Base-by-base conservation (phyloP, 2,888 invertebrate genomes). In the Plemyria rubiginata region DNA sequence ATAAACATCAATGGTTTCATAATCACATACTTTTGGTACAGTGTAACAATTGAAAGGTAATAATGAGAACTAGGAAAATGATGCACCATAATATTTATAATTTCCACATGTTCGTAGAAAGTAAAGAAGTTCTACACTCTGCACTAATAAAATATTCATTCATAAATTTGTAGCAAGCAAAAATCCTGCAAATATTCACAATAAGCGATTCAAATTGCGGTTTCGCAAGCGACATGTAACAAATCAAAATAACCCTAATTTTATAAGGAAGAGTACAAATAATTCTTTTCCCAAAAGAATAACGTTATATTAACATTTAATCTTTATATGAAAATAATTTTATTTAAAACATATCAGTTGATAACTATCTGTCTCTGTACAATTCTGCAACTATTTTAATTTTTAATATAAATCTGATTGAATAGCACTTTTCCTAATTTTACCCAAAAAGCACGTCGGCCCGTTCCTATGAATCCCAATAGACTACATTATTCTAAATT, bases 251-350 rank as follows among this genome's bases (percentile, higher is more conserved):
- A 76, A 78, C 81, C 84, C 84, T 83, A 86, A 79, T 81, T 79
- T 77, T 75, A 76, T 75, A 77, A 84, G 82, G 83, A 86, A 87
- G n/a, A n/a, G 84, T 84, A 80, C 74, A 80, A 87, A 87, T 78
- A 90, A 83, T 91, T 91, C 91, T 91, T 91, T 91, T 91, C 87
- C 87, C 71, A 91, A 91, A 91, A 91, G 91, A 91, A 91, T 91
- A 91, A 91, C 91, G 76, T 83, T 76, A 77, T 78, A 73, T 77
- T 81, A 83, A 77, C 72, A 80, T 74, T 70, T 73, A 68, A 52
- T 52, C 50, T 53, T 43, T 48, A 76, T 77, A 81, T 69, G 82
- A 81, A 84, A 82, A 79, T 60, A 65, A 49, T 74, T 76, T 79
- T 72, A 74, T 80, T 75, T 76, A 80, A 78, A 80, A 78, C 69